Conservation (phyloP, 2,113 vertebrate genomes). For the Indicator indicator region DNA sequence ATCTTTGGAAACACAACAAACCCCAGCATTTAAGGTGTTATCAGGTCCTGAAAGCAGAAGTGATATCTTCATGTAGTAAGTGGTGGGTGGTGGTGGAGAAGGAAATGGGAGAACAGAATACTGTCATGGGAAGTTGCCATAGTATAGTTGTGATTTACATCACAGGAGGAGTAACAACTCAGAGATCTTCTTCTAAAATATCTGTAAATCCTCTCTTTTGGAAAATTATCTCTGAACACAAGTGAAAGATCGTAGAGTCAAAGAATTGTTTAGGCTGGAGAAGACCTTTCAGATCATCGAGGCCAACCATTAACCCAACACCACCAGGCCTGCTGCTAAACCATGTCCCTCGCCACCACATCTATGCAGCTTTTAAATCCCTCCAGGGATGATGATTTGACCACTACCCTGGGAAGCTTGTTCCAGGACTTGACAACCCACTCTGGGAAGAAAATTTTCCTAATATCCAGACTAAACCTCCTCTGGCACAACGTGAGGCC, state of each 20-base stretch:
- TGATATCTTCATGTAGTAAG: conserved; percentile 27
- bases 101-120: not conserved
- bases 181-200: not conserved
- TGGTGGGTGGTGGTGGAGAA: not conserved
- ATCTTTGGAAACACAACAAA: conserved; percentile 53
- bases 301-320: no score
- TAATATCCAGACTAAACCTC: no score
- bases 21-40: conserved; percentile 46
- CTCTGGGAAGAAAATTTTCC: no score
- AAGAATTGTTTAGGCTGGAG: no score
- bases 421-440: no score
- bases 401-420: no score
- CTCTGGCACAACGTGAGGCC: no score
- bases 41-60: conserved; percentile 50
- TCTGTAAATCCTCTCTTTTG: not conserved
- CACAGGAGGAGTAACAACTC: not conserved
- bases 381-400: no score
- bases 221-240: not conserved
- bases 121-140: not conserved
- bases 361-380: no score
- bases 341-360: no score
- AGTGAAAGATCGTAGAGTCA: not conserved
- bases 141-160: not conserved
- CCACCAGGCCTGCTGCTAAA: no score
- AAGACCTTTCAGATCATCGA: no score